Percentiles rank a stretch among this genome's conserved stretches.
Evolutionary conservation across 1,140 invertebrate genomes (phyloP).

Genomic region (Zaprionus inermis): DNA sequence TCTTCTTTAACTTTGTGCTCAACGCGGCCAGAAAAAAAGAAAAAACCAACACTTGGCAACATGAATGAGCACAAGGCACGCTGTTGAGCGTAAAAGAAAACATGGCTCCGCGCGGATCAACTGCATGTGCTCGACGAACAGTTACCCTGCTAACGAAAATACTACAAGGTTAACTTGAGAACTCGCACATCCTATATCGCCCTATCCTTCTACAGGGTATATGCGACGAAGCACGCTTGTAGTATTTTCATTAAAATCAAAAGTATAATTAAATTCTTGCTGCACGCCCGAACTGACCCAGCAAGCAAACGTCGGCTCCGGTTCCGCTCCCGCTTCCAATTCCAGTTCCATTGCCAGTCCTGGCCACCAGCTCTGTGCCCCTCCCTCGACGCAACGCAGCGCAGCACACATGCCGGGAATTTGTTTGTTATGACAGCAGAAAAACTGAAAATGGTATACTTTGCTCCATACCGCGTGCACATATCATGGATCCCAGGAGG

Average conservation of each 20-base stretch:
- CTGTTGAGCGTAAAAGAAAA: neutral
- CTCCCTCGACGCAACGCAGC: neutral
- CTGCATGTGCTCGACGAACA: neutral
- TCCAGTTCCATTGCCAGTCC: neutral
- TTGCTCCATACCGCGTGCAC: conserved; percentile 9
- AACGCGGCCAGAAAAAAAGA: neutral
- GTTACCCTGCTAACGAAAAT: neutral
- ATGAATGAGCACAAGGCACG: conserved; percentile 1
- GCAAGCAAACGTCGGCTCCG: conserved; percentile 9
- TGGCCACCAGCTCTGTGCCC: neutral
- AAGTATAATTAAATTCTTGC: conserved; percentile 72
- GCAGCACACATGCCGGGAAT: conserved; percentile 63
- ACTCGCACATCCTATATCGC: no score
- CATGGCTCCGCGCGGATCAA: neutral
- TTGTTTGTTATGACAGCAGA: conserved; percentile 70
- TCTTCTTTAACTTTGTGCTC: conserved; percentile 3
- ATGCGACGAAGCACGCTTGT: conserved; percentile 7
- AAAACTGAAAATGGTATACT: conserved; percentile 56
- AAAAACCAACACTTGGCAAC: neutral
- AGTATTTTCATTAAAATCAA: conserved; percentile 72
- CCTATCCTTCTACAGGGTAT: conserved; percentile 12
- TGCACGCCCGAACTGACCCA: conserved; percentile 37
- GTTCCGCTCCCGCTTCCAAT: conserved; percentile 3
- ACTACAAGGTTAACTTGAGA: no score
- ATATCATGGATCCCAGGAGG: conserved; percentile 28